Evolutionary conservation across 2,888 invertebrate species (phyloP).

Genomic region (Orthosia gothica): DNA sequence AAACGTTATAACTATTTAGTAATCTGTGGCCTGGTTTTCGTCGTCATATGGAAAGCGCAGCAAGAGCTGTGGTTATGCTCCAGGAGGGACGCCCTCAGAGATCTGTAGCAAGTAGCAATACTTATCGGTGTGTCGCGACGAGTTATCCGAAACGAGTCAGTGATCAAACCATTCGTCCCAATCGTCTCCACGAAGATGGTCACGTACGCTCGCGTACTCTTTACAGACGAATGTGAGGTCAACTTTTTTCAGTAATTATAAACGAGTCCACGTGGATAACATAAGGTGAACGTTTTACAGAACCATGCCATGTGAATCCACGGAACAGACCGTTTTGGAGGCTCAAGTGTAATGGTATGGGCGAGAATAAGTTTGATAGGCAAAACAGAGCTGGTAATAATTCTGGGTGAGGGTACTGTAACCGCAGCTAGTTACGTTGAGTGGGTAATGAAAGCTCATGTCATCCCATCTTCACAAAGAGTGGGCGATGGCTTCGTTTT

Average conservation of each 20-base stretch:
- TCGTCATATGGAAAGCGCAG: too few relatives aligned
- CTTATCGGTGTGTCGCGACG: too few relatives aligned
- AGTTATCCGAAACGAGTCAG: too few relatives aligned
- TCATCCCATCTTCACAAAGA: slow-evolving; percentile 6
- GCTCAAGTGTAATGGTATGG: neutral
- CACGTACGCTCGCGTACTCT: too few relatives aligned
- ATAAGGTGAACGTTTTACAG: neutral
- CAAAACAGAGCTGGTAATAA: neutral
- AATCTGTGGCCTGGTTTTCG: too few relatives aligned
- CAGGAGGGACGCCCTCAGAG: too few relatives aligned
- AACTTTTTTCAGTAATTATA: neutral
- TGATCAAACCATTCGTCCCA: too few relatives aligned
- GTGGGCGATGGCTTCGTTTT: neutral
- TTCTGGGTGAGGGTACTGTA: neutral
- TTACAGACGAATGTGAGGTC: too few relatives aligned
- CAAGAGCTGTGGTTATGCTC: too few relatives aligned
- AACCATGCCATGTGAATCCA: neutral
- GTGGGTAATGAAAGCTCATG: neutral
- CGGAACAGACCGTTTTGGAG: neutral
- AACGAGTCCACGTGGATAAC: neutral
- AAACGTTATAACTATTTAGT: too few relatives aligned
- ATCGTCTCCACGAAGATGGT: too few relatives aligned
- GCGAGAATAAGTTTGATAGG: neutral
- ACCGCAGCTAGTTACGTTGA: neutral
- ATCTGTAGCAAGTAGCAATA: too few relatives aligned